Evolutionary conservation across 2,888 invertebrate genomes (phyloP), one percentile per base, ranked within the genome.

Genomic region (Thereva nobilitata): DNA sequence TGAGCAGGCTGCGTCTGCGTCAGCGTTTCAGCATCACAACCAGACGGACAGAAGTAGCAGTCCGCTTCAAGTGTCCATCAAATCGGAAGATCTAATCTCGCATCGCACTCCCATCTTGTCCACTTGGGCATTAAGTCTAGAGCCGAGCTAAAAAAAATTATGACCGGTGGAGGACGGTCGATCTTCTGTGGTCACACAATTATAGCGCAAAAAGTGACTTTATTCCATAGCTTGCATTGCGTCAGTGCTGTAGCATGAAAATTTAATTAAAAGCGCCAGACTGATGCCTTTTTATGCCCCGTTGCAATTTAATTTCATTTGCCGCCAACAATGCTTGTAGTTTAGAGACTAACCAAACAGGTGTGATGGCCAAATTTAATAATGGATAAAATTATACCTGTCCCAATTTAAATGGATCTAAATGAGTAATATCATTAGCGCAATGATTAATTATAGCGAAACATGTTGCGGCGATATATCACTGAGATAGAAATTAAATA

Each of bases 221-320:
- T 45, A 35, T 61, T 61, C 50, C 61, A 38, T 50, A 37, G n/a
- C n/a, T 47, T 47, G 47, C 12, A n/a, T 61, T 50, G 41, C 5
- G 34, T 38, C 23, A 23, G 23, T 50, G 40, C 61, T 50, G 38
- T 50, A 41, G 50, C 61, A 61, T 61, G 50, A 61, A 61, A 49
- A 61, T 61, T 61, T 61, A 61, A 50, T 61, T 61, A 61, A 23
- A 61, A 50, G 61, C 61, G 61, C 61, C 34, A 61, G 61, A 61
- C 61, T 61, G 61, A 61, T 50, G 49, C 49, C 61, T 40, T 61
- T n/a, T 61, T 61, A 49, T 61, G 61, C 61, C 50, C 61, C 61
- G 61, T 8, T 61, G 61, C 50, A 61, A 50, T 61, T 61, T 61
- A 61, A 61, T 61, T 61, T 50, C 50, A 61, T 61, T 61, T 35